phyloP scores from a whole-genome alignment of 2,888 invertebrate species.

The Acanthococcus lagerstroemiae region DNA sequence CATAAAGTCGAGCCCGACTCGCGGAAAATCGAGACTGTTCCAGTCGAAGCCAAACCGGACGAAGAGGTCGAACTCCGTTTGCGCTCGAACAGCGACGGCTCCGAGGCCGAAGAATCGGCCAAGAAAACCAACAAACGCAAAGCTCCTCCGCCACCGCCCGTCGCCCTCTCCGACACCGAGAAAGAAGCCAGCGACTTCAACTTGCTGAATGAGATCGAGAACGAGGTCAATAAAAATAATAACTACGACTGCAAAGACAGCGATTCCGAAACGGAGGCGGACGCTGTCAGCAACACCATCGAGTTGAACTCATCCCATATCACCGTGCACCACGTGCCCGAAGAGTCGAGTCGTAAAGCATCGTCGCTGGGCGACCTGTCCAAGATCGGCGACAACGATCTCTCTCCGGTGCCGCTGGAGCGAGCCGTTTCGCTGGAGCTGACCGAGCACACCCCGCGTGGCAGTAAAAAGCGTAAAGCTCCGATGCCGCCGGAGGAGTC shows the following conservation, averaged over 20 bases:
- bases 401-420: slow-evolving; percentile 43
- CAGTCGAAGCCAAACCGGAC: background rate
- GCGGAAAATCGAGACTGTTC: slow-evolving; percentile 4
- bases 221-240: slow-evolving; percentile 28
- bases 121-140: slow-evolving; percentile 58
- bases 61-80: slow-evolving; percentile 8
- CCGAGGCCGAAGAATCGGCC: slow-evolving; percentile 33
- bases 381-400: slow-evolving; percentile 45
- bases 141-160: slow-evolving; percentile 59
- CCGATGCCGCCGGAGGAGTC: slow-evolving; percentile 43
- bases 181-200: slow-evolving; percentile 7
- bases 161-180: background rate
- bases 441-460: slow-evolving; percentile 37
- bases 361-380: slow-evolving; percentile 70
- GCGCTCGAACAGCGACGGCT: slow-evolving; percentile 39
- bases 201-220: slow-evolving; percentile 23
- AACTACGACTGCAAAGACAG: slow-evolving; percentile 42
- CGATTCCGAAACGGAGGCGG: slow-evolving; percentile 42
- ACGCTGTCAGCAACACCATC: slow-evolving; percentile 50
- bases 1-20: slow-evolving; percentile 33
- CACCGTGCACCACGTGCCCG: slow-evolving; percentile 55
- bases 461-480: slow-evolving; percentile 54
- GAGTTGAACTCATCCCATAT: slow-evolving; percentile 64
- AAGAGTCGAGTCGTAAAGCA: slow-evolving; percentile 58
- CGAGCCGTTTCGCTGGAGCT: slow-evolving; percentile 66